Evolutionary conservation across 2,797 vertebrate genomes (phyloP), one percentile per base, ranked within the genome.

Genomic region (Pseudomugil gertrudae): DNA sequence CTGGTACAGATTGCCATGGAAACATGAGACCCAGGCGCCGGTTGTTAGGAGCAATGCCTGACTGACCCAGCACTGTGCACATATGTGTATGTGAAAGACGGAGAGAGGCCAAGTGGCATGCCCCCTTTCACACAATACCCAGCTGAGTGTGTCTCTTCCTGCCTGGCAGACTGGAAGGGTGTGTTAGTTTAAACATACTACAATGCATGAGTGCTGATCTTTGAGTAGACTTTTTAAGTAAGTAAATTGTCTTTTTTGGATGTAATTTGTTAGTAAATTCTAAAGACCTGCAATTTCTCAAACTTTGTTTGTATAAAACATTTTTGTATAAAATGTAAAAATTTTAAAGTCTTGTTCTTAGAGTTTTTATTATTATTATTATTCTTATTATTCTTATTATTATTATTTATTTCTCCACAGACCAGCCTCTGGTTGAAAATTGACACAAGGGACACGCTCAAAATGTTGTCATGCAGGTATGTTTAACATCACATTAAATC

Each of bases 121-220:
- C 81, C 81, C 88, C 78, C 81, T 84, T 81, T 57, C 79, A 90
- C 81, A 92, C 90, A 90, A 92, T 92, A 87, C 86, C 89, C 84
- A 88, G 85, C 87, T 81, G 84, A 90, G 89, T 77, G 80, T 80
- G 81, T 80, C 71, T 86, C 85, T 91, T 92, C 89, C 91, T 90
- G 88, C 86, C 84, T 82, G 87, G 87, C 85, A 88, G 87, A 88
- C 88, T 91, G 84, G 87, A 86, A 89, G 89, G 86, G 88, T 78
- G 89, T 90, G 86, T 89, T 80, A 74, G 63, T 87, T 87, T 83
- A 87, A 89, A 91, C 88, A 88, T 35, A 72, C 68, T 40, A 86
- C 87, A 86, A 84, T 86, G 77, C 78, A 57, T 54, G 61, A 74
- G 57, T 45, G 56, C 51, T 30, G 57, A 88, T 68, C 78, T 69